Evolutionary conservation across 1,140 invertebrate species (phyloP), one percentile per base, ranked within the genome.

Genomic region (Coenobita brevimanus): DNA sequence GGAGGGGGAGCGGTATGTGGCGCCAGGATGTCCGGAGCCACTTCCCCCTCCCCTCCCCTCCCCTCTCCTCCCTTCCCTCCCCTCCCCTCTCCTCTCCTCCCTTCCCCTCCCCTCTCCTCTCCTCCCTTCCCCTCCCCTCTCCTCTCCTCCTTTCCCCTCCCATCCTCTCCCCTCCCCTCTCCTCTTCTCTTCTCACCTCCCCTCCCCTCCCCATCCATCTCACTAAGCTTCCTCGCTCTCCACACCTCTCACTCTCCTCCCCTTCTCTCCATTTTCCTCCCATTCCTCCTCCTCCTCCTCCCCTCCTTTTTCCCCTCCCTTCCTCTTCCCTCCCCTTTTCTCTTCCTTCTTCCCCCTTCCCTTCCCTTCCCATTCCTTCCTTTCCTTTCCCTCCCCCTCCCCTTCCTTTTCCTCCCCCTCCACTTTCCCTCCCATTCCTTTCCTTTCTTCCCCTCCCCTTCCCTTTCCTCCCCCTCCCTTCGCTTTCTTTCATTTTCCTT

Each of bases 1-100:
- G 43, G 80, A 62, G 50, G n/a, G 50, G n/a, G 69, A n/a, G 38
- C 17, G 79, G 38, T 41, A 24, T 67, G 17, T 82, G 79, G 79
- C 79, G 79, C 79, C 79, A 82, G 60, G 24, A 13, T 67, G 79
- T 82, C 79, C 79, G 60, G 36, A 30, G 13, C 60, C 38, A 24
- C 36, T 43, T 41, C 46, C 36, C 78, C 79, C 41, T 43, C 60
- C 79, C 30, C 33, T 46, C 60, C 27, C 62, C n/a, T 43, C 64
- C 60, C 46, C 46, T 50, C 33, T 33, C 73, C 43, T 8, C 41
- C 1, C 73, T 13, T 1, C 73, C 36, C 24, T 46, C 73, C 43
- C n/a, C 73, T 41, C 69, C 30, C 21, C 69, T 41, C 30, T 38
- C 41, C 41, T n/a, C 41, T 8, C 46, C 17, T 8, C 17, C 46